Evolutionary conservation across 2,113 vertebrate species (phyloP), one percentile per base, ranked within the genome.

Genomic region (Pachycephala philippinensis): DNA sequence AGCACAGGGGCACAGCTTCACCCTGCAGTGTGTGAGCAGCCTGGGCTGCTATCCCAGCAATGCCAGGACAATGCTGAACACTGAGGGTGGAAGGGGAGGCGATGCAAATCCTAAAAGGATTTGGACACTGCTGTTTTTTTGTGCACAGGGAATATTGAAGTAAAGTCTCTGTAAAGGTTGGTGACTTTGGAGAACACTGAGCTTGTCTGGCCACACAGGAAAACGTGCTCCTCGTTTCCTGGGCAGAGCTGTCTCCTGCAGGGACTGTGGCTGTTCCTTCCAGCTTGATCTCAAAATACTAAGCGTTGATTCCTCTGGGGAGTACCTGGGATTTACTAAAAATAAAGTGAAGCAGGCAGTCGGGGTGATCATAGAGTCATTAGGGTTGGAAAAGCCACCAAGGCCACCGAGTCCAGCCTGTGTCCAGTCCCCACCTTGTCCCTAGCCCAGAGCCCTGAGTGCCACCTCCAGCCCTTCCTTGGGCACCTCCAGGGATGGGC

Each of bases 161-260:
- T 53, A 1, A 61, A 56, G 49, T 31, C 37, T 37, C 24, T 54
- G 26, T 74, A 10, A 44, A 54, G 33, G 12, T 1, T 80, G 52
- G 19, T 59, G n/a, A n/a, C n/a, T n/a, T n/a, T n/a, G n/a, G n/a
- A n/a, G n/a, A n/a, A n/a, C n/a, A n/a, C n/a, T n/a, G n/a, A n/a
- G n/a, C n/a, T n/a, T 61, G 26, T 84, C 52, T 68, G 65, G 49
- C 39, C 23, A 39, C 9, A 10, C 3, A 2, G 22, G 18, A 60
- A 19, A 49, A 37, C 0, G 5, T 57, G 35, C 39, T 76, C 18
- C 57, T 80, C 1, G 0, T 28, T 70, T 52, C 16, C 15, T n/a
- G 50, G 31, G 30, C 39, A 47, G 50, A 45, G 30, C 30, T 77
- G 30, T 19, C 39, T 44, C 19, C 69, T 77, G 22, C 20, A 49